Conservation (phyloP, 2,888 invertebrate genomes). For the Zygogramma bicolorata region DNA sequence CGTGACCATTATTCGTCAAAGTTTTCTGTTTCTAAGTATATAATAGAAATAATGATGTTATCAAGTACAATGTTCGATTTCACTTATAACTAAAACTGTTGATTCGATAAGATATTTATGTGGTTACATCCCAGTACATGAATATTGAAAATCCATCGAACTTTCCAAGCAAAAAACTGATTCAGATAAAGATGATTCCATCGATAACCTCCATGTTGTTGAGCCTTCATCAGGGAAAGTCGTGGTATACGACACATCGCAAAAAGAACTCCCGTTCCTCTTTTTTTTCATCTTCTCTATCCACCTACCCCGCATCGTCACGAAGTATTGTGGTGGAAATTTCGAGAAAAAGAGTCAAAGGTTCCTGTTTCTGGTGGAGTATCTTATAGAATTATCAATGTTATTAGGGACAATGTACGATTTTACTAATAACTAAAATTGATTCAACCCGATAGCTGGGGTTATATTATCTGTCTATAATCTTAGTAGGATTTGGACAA, state of each 20-base stretch:
- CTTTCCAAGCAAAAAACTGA: not conserved
- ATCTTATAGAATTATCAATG: too few relatives aligned
- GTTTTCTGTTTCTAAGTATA: too few relatives aligned
- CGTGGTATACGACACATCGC: conserved; percentile 35
- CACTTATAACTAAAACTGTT: too few relatives aligned
- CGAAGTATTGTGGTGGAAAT: conserved; percentile 10
- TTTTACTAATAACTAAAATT: too few relatives aligned
- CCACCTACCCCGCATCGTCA: conserved; percentile 63
- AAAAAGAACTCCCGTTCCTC: conserved; percentile 29
- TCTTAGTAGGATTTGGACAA: too few relatives aligned
- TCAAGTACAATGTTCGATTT: too few relatives aligned
- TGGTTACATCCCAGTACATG: not conserved
- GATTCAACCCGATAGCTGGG: too few relatives aligned
- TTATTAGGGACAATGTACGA: too few relatives aligned
- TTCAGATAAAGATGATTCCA: not conserved
- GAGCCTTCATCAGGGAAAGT: conserved; percentile 12
- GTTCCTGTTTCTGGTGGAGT: too few relatives aligned
- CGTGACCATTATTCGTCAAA: too few relatives aligned
- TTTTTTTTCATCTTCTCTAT: conserved; percentile 56
- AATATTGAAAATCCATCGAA: not conserved
- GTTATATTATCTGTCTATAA: too few relatives aligned
- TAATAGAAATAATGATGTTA: too few relatives aligned
- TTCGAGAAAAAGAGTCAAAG: conserved; percentile 36
- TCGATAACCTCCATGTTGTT: conserved; percentile 11
- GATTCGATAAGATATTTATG: not conserved